These are phyloP conservation scores for Pomatorhinus ruficollis DNA, from an alignment of 2,113 vertebrate species.

Conservation along the genomic window DNA sequence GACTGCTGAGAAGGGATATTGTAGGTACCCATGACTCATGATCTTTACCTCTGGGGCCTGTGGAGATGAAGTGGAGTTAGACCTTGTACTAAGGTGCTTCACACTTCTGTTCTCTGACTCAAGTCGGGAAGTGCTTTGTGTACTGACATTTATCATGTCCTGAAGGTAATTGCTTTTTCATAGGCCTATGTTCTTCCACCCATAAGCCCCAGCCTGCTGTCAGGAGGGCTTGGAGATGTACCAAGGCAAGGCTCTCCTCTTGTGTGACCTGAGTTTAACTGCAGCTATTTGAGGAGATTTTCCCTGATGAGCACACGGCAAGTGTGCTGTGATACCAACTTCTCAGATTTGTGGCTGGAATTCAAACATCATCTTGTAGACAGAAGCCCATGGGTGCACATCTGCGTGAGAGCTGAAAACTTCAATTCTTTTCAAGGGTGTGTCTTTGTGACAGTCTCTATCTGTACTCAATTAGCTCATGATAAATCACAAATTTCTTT, in stretches of 20 bases:
- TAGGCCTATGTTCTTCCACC: background rate
- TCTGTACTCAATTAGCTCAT: background rate
- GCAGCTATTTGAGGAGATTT: background rate
- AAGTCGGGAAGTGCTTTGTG: background rate
- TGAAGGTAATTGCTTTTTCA: background rate
- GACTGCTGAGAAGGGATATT: background rate
- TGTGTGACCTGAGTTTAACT: background rate
- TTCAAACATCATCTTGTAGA: background rate
- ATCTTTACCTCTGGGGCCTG: background rate
- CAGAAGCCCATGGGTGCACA: background rate
- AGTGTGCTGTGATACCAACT: rapidly evolving
- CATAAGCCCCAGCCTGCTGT: background rate
- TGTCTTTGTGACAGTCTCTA: background rate
- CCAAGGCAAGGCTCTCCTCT: background rate
- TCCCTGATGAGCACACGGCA: background rate
- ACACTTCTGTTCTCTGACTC: background rate
- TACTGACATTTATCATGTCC: background rate
- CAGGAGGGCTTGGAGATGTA: background rate
- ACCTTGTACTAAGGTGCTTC: background rate
- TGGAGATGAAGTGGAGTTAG: background rate
- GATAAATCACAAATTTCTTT: background rate
- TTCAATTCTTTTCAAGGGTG: background rate
- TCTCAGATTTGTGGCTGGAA: background rate
- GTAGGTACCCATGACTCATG: background rate
- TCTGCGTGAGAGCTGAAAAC: background rate